phyloP scores from a whole-genome alignment of 2,888 invertebrate species.

The Synanthedon formicaeformis region DNA sequence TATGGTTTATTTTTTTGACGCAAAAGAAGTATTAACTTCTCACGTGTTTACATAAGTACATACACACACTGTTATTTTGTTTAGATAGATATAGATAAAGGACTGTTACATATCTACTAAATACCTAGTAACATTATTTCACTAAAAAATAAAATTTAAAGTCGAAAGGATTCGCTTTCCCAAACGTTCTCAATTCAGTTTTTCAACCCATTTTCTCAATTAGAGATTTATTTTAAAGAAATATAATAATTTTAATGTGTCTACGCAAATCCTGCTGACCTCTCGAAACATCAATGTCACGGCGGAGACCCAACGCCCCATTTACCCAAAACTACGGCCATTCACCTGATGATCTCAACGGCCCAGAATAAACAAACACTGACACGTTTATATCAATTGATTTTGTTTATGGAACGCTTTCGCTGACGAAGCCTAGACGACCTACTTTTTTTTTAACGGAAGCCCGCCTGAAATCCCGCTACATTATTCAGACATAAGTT shows the following conservation, averaged over 20 bases:
- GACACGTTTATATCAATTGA: conserved; percentile 58
- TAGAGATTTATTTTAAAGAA: not conserved
- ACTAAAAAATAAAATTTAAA: too few species aligned
- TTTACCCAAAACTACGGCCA: conserved; percentile 42
- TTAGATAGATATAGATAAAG: too few species aligned
- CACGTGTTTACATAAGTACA: too few species aligned
- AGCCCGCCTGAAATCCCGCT: conserved; percentile 24
- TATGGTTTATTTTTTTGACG: too few species aligned
- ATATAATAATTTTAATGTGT: not conserved
- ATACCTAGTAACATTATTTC: too few species aligned
- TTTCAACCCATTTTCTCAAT: too few species aligned
- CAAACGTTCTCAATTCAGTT: too few species aligned
- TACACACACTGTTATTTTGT: too few species aligned
- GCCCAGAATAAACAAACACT: conserved; percentile 61
- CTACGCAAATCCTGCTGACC: not conserved
- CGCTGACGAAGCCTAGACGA: conserved; percentile 45
- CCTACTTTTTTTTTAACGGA: conserved; percentile 37
- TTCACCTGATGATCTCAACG: conserved; percentile 67
- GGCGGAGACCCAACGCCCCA: conserved; percentile 49
- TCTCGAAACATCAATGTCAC: conserved; percentile 46
- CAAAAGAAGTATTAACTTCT: too few species aligned
- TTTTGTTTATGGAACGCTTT: conserved; percentile 58
- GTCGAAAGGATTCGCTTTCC: too few species aligned
- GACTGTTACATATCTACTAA: too few species aligned
- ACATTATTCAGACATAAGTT: conserved; percentile 3